Percentiles rank a stretch among this genome's conserved stretches.
These are phyloP conservation scores for Trachelus iudaicus DNA, from an alignment of 2,888 invertebrate species.

Conservation along the genomic window DNA sequence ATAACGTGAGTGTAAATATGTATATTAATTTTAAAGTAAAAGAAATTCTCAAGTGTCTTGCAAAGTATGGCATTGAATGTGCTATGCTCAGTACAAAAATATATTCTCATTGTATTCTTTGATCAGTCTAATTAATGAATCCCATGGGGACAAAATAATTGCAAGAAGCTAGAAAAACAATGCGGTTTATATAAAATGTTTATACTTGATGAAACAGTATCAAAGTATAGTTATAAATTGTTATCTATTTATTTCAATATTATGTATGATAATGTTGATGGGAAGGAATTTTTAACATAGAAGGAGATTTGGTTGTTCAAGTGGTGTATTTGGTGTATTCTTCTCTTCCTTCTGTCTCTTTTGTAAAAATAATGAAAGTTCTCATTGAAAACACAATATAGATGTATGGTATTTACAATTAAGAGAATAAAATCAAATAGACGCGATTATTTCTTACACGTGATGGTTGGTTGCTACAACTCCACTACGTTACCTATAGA, in stretches of 20 bases:
- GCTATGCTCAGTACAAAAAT: not conserved
- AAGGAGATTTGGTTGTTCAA: not conserved
- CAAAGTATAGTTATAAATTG: not conserved
- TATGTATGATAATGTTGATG: not conserved
- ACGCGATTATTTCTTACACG: not conserved
- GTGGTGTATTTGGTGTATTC: slow-evolving; percentile 13
- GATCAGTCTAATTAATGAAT: not conserved
- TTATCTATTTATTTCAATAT: not conserved
- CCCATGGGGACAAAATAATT: not conserved
- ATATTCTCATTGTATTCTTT: not conserved
- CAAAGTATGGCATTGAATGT: not conserved
- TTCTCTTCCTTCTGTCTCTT: slow-evolving; percentile 4
- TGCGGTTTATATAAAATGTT: not conserved
- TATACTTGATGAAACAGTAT: not conserved
- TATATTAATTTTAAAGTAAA: not conserved
- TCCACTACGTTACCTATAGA: not conserved
- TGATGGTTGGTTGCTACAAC: not conserved
- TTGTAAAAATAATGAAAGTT: not conserved
- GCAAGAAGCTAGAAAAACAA: not conserved
- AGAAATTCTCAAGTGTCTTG: not conserved
- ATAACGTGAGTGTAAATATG: not conserved
- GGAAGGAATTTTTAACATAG: not conserved
- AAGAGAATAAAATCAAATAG: not conserved
- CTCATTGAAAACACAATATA: not conserved
- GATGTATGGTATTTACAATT: not conserved